These are phyloP conservation scores for Lumbricus terrestris DNA, from an alignment of 2,888 invertebrate genomes.

Conservation along the genomic window DNA sequence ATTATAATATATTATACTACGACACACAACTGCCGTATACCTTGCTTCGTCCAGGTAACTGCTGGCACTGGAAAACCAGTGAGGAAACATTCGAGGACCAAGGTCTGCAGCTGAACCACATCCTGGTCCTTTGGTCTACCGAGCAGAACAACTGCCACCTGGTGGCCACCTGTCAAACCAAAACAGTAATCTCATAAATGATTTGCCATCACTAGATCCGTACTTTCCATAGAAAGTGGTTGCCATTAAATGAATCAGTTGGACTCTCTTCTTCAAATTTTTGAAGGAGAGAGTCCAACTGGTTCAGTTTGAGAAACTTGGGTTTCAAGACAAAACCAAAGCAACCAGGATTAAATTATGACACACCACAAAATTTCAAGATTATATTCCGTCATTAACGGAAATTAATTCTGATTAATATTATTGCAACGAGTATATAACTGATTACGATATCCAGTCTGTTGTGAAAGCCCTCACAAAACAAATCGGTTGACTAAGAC, in stretches of 20 bases:
- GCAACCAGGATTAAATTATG: not conserved
- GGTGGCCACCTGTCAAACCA: not conserved
- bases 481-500: too few species aligned
- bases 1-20: too few species aligned
- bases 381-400: not conserved
- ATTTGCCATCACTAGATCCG: not conserved
- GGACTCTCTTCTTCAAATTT: too few species aligned
- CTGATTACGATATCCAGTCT: too few species aligned
- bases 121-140: not conserved
- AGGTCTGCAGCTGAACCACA: not conserved
- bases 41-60: not conserved
- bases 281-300: too few species aligned
- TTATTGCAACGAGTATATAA: too few species aligned
- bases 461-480: too few species aligned
- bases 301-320: too few species aligned
- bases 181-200: not conserved
- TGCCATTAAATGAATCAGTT: too few species aligned
- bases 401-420: too few species aligned
- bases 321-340: not conserved
- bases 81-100: not conserved
- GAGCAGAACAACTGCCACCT: not conserved
- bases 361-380: not conserved
- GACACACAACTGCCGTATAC: not conserved
- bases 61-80: not conserved
- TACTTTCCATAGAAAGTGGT: too few species aligned